phyloP scores from a whole-genome alignment of 1,140 invertebrate species.

The Scaptomyza graminum region DNA sequence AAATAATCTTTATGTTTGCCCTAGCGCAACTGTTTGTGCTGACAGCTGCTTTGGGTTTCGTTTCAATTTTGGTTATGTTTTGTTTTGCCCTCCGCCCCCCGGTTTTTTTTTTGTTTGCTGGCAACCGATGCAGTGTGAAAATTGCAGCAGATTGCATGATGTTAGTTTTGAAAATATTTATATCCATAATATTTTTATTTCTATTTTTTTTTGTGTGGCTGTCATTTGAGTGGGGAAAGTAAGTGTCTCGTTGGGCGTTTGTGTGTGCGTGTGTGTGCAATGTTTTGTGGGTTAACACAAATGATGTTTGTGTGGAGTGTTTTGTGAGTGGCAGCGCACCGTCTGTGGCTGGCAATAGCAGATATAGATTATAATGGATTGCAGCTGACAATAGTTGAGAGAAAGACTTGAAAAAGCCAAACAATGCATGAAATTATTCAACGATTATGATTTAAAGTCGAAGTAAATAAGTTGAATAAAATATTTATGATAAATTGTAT shows the following conservation, averaged over 20 bases:
- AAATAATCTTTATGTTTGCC: constrained; percentile 78
- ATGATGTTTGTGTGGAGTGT: constrained; percentile 64
- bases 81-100: constrained; percentile 4
- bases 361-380: constrained; percentile 69
- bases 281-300: constrained; percentile 56
- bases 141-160: constrained; percentile 76
- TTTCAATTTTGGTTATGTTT: constrained; percentile 32
- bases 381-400: constrained; percentile 30
- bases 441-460: constrained; percentile 6
- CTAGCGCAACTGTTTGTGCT: constrained; percentile 74
- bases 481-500: too few species aligned
- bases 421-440: constrained; percentile 29
- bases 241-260: too few species aligned
- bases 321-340: constrained; percentile 61
- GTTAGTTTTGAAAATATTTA: constrained; percentile 69
- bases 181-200: constrained; percentile 72
- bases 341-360: constrained; percentile 62
- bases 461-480: too few species aligned
- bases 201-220: constrained; percentile 65
- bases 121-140: constrained; percentile 59
- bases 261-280: constrained; percentile 10
- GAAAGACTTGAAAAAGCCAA: constrained; percentile 13
- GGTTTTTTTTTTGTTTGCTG: constrained; percentile 6
- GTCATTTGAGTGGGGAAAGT: constrained; percentile 50
- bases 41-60: constrained; percentile 54